A percentile compares a stretch with the other conserved stretches of the same genome.
These are phyloP conservation scores for Steinernema carpocapsae DNA, from an alignment of 2,888 invertebrate genomes.

Conservation along the genomic window DNA sequence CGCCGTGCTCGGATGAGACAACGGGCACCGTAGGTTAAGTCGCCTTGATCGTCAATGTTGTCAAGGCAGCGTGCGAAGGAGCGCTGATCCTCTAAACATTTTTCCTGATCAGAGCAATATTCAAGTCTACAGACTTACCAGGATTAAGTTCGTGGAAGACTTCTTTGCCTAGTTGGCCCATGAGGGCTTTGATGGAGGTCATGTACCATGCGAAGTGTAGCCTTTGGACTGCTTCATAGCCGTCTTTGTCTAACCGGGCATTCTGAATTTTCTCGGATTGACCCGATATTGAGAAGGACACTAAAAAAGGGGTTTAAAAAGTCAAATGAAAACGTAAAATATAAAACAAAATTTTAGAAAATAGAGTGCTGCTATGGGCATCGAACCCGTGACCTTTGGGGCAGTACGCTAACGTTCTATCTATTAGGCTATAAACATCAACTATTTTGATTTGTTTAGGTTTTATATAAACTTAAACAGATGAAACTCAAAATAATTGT, in stretches of 20 bases:
- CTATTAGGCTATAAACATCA: neutral
- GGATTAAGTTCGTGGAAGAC: conserved; percentile 46
- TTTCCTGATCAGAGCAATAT: neutral
- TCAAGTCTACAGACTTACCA: conserved; percentile 37
- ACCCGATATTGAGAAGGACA: neutral
- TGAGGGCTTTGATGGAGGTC: conserved; percentile 60
- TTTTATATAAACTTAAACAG: too few species aligned
- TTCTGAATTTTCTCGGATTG: conserved; percentile 27
- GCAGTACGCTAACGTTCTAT: neutral
- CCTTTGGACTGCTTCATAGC: conserved; percentile 46
- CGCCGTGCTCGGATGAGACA: conserved; percentile 43
- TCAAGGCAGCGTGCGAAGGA: conserved; percentile 41
- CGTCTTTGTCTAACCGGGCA: conserved; percentile 37
- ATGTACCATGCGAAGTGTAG: conserved; percentile 61
- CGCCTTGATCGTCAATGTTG: conserved; percentile 41
- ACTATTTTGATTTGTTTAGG: too few species aligned
- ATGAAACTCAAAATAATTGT: too few species aligned
- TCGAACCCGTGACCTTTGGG: neutral
- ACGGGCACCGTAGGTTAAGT: conserved; percentile 38
- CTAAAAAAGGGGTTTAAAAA: conserved; percentile 7
- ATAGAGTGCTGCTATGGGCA: too few species aligned
- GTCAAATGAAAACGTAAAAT: too few species aligned
- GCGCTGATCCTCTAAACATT: conserved; percentile 40
- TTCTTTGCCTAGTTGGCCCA: conserved; percentile 57
- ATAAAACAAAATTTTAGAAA: too few species aligned